Base-by-base conservation (phyloP, 2,113 vertebrate genomes). In the Natator depressus region DNA sequence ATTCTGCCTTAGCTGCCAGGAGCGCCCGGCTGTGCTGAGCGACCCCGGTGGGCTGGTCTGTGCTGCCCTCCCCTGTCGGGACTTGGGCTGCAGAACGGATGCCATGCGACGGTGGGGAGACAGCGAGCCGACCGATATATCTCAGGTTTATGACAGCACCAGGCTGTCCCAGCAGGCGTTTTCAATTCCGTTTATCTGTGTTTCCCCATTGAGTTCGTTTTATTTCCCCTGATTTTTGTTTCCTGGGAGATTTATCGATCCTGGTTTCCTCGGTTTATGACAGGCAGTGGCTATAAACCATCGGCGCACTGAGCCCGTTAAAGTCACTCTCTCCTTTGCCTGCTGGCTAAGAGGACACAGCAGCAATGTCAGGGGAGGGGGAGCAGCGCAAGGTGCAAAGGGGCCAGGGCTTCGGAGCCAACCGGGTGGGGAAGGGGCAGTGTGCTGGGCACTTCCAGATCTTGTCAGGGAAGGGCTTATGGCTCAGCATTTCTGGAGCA, bases 251-350 rank as follows among this genome's bases (percentile, higher is more conserved):
- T 94, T 96, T 95, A 91, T 95, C 3, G 91, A 87, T 94, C 92
- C 97, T 96, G 95, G 49, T 96, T 93, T 90, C 83, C 97, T 88
- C 94, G 86, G 96, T 97, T 97, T 97, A 97, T 97, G 97, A 97
- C 90, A 93, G 96, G 95, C 90, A 96, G 90, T 89, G 90, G 49
- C 84, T 82, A 97, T 97, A 96, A 97, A 97, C 82, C 94, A 94
- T 3, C 0, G 1, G 82, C 84, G 82, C 89, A 22, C 80, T 1
- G 6, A 93, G 93, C 87, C 91, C 12, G 8, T 22, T 16, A 7
- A 6, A 1, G 0, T n/a, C 50, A 27, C 25, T 83, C 69, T 20
- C 62, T 53, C 14, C 59, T 87, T 93, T 76, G 83, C 81, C 89
- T 49, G 47, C 3, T 9, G 0, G 0, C 84, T 0, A n/a, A 2